Conservation (phyloP, 2,888 invertebrate genomes). For the Ophraella communa region DNA sequence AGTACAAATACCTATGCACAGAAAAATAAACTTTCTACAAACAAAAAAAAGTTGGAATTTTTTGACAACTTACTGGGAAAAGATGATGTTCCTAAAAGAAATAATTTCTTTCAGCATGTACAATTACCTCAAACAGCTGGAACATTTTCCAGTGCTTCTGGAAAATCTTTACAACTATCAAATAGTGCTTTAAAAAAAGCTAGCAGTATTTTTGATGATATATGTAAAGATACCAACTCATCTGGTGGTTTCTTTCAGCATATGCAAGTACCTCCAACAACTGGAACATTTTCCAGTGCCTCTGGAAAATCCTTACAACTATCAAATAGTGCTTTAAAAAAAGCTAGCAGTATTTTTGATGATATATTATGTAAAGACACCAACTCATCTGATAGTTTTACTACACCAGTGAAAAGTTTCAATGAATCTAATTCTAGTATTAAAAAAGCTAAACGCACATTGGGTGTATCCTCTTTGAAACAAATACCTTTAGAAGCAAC, state of each 20-base stretch:
- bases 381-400: background rate
- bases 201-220: constrained; percentile 19
- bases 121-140: constrained; percentile 29
- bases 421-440: background rate
- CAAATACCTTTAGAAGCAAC: constrained; percentile 49
- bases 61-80: constrained; percentile 25
- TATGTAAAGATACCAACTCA: background rate
- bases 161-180: background rate
- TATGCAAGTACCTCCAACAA: background rate
- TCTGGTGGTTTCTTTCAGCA: too few relatives aligned
- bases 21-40: background rate
- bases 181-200: background rate
- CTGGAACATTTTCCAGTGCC: constrained; percentile 50
- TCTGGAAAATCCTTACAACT: constrained; percentile 33
- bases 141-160: constrained; percentile 51
- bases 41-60: constrained; percentile 28
- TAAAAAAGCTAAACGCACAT: constrained; percentile 41
- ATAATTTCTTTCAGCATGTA: too few relatives aligned
- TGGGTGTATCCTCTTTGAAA: constrained; percentile 49
- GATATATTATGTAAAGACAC: constrained; percentile 18
- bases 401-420: constrained; percentile 12
- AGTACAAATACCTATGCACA: background rate
- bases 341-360: constrained; percentile 8
- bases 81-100: background rate
- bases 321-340: constrained; percentile 5